A percentile compares a stretch with the other conserved stretches of the same genome.
These are phyloP conservation scores for Automeris io DNA, from an alignment of 2,888 invertebrate genomes.

Conservation along the genomic window DNA sequence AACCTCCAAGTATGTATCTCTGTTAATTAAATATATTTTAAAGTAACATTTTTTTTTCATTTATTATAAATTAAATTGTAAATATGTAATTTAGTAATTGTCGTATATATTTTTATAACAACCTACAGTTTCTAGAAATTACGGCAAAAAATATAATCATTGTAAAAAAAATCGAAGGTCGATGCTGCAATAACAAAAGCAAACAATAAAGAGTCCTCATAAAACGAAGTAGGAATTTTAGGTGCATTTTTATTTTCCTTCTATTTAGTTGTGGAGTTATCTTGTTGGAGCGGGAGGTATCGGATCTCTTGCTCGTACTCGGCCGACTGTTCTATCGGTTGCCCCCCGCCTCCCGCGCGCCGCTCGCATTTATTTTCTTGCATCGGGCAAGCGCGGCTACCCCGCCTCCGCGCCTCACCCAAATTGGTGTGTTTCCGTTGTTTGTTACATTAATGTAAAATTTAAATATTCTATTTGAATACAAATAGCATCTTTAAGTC, in stretches of 20 bases:
- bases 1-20: no score
- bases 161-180: conserved; percentile 30
- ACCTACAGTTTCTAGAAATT: conserved; percentile 5
- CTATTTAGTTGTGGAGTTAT: conserved; percentile 46
- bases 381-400: conserved; percentile 48
- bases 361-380: conserved; percentile 56
- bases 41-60: no score
- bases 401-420: conserved; percentile 64
- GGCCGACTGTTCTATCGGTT: conserved; percentile 11
- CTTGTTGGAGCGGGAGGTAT: conserved; percentile 31
- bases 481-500: no score
- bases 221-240: conserved; percentile 47
- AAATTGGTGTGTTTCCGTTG: conserved; percentile 52
- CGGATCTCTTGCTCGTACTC: conserved; percentile 29
- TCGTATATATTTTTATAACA: no score
- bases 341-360: conserved; percentile 28
- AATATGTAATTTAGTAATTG: no score
- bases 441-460: conserved; percentile 7
- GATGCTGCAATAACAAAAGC: conserved; percentile 38
- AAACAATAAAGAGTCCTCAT: conserved; percentile 34
- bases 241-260: conserved; percentile 63
- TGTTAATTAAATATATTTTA: no score
- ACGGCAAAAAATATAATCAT: background rate
- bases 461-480: conserved; percentile 3
- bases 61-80: no score